Percentiles rank a stretch among this genome's conserved stretches.
Evolutionary conservation across 2,113 vertebrate species (phyloP).

Genomic region (Clarias batrachus): DNA sequence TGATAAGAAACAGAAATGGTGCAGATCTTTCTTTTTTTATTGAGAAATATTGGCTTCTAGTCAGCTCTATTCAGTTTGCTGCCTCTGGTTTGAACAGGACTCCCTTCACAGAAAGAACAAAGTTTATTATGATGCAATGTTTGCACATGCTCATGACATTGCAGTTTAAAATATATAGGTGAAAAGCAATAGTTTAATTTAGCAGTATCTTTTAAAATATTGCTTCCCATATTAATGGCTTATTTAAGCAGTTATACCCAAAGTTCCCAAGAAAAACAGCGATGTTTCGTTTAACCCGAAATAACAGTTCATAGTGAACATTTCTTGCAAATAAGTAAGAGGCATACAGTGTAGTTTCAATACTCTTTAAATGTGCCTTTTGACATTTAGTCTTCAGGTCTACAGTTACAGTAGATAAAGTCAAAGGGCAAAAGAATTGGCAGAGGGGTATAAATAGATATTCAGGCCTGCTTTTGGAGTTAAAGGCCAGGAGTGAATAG

Average conservation of each 20-base stretch:
- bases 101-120: conserved; percentile 53
- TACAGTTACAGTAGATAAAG: conserved; percentile 80
- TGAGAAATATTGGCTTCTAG: conserved; percentile 6
- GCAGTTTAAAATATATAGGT: conserved; percentile 15
- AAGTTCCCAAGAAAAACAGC: not conserved
- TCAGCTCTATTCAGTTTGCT: conserved; percentile 66
- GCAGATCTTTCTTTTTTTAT: not conserved
- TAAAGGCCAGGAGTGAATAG: conserved; percentile 71
- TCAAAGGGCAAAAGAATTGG: conserved; percentile 73
- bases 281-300: not conserved
- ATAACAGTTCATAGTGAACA: not conserved
- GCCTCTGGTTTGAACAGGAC: conserved; percentile 60
- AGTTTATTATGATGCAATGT: conserved; percentile 58
- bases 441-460: conserved; percentile 78
- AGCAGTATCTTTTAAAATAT: not conserved
- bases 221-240: not conserved
- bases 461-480: conserved; percentile 64
- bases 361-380: conserved; percentile 65
- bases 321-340: conserved; percentile 37
- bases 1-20: not conserved
- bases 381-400: conserved; percentile 79
- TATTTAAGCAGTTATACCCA: not conserved
- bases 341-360: conserved; percentile 58
- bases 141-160: conserved; percentile 11
- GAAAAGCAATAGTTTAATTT: not conserved